Conservation (phyloP, 2,113 vertebrate species). For the Prionailurus viverrinus region DNA sequence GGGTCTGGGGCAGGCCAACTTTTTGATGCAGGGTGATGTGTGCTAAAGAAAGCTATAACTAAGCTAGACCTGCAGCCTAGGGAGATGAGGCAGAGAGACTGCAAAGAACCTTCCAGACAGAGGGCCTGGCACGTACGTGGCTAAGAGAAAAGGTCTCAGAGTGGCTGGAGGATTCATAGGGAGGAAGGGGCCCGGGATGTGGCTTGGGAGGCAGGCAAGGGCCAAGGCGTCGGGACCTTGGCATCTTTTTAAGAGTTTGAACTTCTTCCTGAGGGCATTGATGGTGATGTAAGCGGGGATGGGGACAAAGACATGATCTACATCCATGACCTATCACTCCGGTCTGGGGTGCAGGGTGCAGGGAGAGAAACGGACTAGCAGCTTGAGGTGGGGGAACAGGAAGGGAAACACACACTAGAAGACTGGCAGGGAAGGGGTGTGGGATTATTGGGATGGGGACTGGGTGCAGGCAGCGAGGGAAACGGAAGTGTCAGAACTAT, state of each 20-base stretch:
- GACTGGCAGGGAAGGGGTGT: neutral
- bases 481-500: neutral
- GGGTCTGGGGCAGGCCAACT: neutral
- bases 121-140: rapidly evolving
- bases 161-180: rapidly evolving
- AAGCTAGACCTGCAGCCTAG: neutral
- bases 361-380: neutral
- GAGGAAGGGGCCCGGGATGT: neutral
- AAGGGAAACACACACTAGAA: neutral
- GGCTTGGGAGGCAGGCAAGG: neutral
- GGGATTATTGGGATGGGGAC: neutral
- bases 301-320: neutral
- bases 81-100: neutral
- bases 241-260: neutral
- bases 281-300: neutral
- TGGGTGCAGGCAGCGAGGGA: neutral
- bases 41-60: neutral
- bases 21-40: too few relatives aligned
- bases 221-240: neutral
- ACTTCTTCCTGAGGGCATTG: neutral
- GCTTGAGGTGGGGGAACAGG: neutral
- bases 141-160: neutral
- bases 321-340: neutral
- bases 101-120: neutral
- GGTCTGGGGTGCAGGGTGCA: neutral